Percentiles rank a stretch among this genome's conserved stretches.
Conservation (phyloP, 2,888 invertebrate species). For the Thecocarcelia acutangulata region DNA sequence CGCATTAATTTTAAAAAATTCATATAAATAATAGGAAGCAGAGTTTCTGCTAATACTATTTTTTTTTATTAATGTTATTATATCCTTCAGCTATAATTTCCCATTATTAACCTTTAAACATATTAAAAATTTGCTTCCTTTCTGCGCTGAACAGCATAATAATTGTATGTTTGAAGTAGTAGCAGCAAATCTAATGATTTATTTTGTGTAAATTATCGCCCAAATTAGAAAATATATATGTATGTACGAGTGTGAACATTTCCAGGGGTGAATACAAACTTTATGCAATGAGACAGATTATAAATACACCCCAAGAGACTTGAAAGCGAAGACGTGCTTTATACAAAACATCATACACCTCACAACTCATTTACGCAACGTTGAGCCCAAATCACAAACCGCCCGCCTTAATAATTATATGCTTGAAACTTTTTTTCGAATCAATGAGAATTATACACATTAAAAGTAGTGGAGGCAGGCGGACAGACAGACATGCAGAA, state of each 20-base stretch:
- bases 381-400: conserved; percentile 56
- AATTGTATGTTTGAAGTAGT: conserved; percentile 50
- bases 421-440: conserved; percentile 43
- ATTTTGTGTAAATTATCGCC: conserved; percentile 73
- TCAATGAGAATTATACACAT: conserved; percentile 45
- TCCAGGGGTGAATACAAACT: conserved; percentile 34
- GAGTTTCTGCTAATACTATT: too few species aligned
- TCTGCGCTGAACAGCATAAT: background rate
- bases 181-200: conserved; percentile 72
- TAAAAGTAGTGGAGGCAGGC: background rate
- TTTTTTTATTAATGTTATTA: background rate
- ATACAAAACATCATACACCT: background rate
- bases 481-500: too few species aligned
- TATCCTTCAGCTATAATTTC: conserved; percentile 32
- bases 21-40: too few species aligned
- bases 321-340: conserved; percentile 37
- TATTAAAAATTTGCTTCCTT: conserved; percentile 30
- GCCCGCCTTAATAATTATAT: conserved; percentile 69
- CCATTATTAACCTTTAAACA: conserved; percentile 60
- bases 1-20: too few species aligned
- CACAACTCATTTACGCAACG: conserved; percentile 39
- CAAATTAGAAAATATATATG: conserved; percentile 53
- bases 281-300: conserved; percentile 56
- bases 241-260: conserved; percentile 16
- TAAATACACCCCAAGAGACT: conserved; percentile 61